Conservation (phyloP, 2,888 invertebrate genomes). For the Melieria omissa region DNA sequence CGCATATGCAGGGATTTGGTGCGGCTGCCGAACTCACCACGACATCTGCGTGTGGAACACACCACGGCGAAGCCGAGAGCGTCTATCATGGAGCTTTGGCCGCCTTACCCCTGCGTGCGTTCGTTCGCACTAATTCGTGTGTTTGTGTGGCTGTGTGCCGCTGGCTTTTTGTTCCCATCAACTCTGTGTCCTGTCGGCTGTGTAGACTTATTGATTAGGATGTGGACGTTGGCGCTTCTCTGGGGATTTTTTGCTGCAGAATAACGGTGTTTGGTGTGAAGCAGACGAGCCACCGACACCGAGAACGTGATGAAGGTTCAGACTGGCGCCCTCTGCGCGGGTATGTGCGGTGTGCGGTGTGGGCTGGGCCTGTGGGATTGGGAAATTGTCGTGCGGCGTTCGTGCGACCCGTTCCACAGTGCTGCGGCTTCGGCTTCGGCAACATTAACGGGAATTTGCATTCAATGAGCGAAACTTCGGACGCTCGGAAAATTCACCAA, state of each 20-base stretch:
- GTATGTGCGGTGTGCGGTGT: constrained; percentile 17
- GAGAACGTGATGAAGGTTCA: constrained; percentile 27
- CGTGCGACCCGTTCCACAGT: constrained; percentile 36
- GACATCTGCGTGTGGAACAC: background rate
- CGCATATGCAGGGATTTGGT: constrained; percentile 10
- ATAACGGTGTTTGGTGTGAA: constrained; percentile 14
- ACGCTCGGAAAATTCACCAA: constrained; percentile 63
- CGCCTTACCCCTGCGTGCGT: background rate
- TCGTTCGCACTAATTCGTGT: background rate
- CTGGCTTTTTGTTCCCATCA: constrained; percentile 23
- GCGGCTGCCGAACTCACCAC: constrained; percentile 30
- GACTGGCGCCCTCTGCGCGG: constrained; percentile 1
- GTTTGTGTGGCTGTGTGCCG: background rate
- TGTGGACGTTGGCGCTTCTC: constrained; percentile 27
- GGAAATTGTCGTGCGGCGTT: too few relatives aligned
- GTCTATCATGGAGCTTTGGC: constrained; percentile 6
- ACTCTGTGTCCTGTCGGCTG: constrained; percentile 29
- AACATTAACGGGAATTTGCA: constrained; percentile 24
- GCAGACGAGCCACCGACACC: constrained; percentile 18
- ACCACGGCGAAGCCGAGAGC: constrained; percentile 19
- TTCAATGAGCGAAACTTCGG: constrained; percentile 18
- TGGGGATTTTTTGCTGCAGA: constrained; percentile 32
- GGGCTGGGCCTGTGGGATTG: constrained; percentile 37
- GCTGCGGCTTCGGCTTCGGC: constrained; percentile 16
- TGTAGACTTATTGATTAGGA: constrained; percentile 45